These are phyloP conservation scores for Scortum barcoo DNA, from an alignment of 2,113 vertebrate species.

Conservation along the genomic window DNA sequence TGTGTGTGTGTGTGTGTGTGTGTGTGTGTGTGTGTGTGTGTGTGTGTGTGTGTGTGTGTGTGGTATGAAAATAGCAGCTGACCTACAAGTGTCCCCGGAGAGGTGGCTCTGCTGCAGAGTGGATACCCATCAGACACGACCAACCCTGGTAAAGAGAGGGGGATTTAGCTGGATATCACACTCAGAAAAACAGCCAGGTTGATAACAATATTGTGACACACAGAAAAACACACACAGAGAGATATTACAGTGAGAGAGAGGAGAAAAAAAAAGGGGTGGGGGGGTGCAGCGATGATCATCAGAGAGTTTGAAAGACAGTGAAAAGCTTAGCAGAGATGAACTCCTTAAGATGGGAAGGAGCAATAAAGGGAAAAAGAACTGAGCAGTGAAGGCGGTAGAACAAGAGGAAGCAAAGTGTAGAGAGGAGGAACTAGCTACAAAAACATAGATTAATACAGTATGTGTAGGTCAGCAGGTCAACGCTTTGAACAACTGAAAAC, in stretches of 20 bases:
- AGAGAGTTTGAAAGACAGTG: conserved; percentile 22
- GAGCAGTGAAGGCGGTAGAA: neutral
- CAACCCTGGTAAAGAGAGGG: conserved; percentile 57
- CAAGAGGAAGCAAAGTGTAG: neutral
- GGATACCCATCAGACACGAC: conserved; percentile 67
- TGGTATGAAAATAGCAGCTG: conserved; percentile 72
- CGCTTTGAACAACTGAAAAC: neutral
- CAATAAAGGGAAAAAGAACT: conserved; percentile 5
- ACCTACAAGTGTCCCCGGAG: conserved; percentile 76
- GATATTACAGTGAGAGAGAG: conserved; percentile 19
- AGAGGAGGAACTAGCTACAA: neutral
- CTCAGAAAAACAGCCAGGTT: conserved; percentile 7
- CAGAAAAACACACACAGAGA: neutral
- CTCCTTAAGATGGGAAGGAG: conserved; percentile 11
- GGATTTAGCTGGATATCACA: conserved; percentile 46
- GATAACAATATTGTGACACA: neutral
- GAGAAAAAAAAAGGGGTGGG: neutral
- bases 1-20: neutral
- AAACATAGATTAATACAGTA: neutral
- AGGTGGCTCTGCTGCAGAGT: conserved; percentile 59
- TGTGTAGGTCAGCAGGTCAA: neutral
- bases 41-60: conserved; percentile 23
- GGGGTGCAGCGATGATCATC: neutral
- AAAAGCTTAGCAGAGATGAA: neutral
- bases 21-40: conserved; percentile 17